Base-by-base conservation (phyloP, 2,797 vertebrate species). In the Pseudopleuronectes americanus region DNA sequence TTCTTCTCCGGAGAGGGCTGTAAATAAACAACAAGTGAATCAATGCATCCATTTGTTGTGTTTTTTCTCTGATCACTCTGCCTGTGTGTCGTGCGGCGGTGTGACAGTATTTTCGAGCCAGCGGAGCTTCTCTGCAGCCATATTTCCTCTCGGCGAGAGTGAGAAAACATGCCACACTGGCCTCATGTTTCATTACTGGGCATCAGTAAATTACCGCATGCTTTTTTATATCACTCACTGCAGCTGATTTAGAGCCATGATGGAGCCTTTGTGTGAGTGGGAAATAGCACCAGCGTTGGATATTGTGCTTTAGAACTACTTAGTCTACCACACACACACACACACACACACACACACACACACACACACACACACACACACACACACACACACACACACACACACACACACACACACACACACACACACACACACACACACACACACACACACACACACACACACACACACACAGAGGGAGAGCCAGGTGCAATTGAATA, bases 1-100 rank as follows among this genome's bases (percentile, higher is more conserved):
- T 88, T 93, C 86, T 85, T 83, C 89, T 92, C 90, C 68, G 22
- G 72, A 87, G 89, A 90, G 87, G 84, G 85, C 75, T 88, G 89
- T 91, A 93, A 93, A 94, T 93, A 94, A 94, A 94, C 92, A 90
- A 91, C 77, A 83, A 81, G 83, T 84, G 87, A 94, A 94, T 94
- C 92, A 93, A 91, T 91, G 89, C 82, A 81, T 87, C 85, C 88
- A 85, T 92, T 94, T 94, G 90, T 92, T 92, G 93, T 93, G 90
- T 45, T 45, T 45, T 28, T 2, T 83, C 84, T 88, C 84, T 91
- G 87, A 90, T 91, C 87, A 91, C 84, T 91, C 90, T 87, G 90
- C 83, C 77, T 77, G 85, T 77, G 85, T 89, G 78, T 90, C 70
- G 84, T 57, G 77, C 76, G 85, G 84, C 70, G 13, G 77, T 60